A percentile compares a stretch with the other conserved stretches of the same genome.
These are phyloP conservation scores for Ahaetulla prasina DNA, from an alignment of 2,113 vertebrate genomes.

Conservation along the genomic window DNA sequence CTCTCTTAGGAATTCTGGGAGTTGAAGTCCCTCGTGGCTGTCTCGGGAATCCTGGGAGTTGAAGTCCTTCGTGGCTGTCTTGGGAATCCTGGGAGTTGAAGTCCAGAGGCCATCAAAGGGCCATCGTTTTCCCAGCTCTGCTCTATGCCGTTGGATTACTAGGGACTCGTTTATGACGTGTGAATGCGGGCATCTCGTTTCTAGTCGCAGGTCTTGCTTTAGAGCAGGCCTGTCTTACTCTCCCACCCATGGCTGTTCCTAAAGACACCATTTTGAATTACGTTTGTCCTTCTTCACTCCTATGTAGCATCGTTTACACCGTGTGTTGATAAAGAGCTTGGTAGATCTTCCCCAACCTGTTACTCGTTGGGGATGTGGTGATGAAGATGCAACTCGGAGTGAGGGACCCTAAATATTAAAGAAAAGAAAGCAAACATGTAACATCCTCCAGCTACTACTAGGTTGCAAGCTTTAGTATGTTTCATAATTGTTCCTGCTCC, in stretches of 20 bases:
- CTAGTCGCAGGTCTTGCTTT: neutral
- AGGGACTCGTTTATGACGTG: constrained; percentile 70
- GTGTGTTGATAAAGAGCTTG: neutral
- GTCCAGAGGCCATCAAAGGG: neutral
- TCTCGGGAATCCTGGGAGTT: neutral
- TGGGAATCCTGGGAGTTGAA: neutral
- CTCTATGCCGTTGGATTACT: constrained; percentile 37
- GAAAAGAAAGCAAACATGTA: neutral
- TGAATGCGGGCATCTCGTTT: constrained; percentile 58
- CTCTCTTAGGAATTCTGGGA: neutral
- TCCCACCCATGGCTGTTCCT: neutral
- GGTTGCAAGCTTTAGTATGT: neutral
- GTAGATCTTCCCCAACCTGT: neutral
- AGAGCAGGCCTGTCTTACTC: neutral
- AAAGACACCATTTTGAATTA: neutral
- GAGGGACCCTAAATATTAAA: neutral
- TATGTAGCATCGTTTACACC: neutral
- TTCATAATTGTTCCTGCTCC: neutral
- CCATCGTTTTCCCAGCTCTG: neutral
- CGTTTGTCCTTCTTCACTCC: neutral
- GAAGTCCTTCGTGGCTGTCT: neutral
- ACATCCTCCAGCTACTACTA: neutral
- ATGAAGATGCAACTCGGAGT: neutral
- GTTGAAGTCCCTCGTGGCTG: neutral
- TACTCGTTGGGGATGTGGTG: neutral